Evolutionary conservation across 2,113 vertebrate species (phyloP).

Genomic region (Saccopteryx leptura): DNA sequence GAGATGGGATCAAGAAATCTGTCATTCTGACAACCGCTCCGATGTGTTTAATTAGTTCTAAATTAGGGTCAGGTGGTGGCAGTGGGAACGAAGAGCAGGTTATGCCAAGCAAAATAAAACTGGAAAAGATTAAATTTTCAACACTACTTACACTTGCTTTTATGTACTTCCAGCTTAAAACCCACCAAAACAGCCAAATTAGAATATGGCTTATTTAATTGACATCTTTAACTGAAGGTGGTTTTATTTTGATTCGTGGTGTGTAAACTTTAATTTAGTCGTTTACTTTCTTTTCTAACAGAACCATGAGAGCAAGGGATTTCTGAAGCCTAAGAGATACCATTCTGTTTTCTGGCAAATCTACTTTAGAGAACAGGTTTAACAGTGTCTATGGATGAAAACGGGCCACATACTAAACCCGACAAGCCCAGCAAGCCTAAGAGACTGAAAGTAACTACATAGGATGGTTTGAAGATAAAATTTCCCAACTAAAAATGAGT

Average conservation of each 20-base stretch:
- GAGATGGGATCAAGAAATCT: slow-evolving; percentile 59
- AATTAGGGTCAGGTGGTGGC: slow-evolving; percentile 70
- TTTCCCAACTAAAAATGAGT: neutral
- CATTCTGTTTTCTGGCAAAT: slow-evolving; percentile 12
- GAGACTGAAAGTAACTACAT: neutral
- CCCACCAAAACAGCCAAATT: slow-evolving; percentile 76
- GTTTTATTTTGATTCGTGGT: slow-evolving; percentile 72
- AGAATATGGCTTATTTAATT: slow-evolving; percentile 73
- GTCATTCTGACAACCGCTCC: slow-evolving; percentile 60
- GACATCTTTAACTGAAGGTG: slow-evolving; percentile 73
- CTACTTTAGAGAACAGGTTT: neutral
- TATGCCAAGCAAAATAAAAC: slow-evolving; percentile 74
- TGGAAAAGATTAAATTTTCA: slow-evolving; percentile 81
- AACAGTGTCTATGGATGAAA: neutral
- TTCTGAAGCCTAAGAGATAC: slow-evolving; percentile 5
- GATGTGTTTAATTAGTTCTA: slow-evolving; percentile 60
- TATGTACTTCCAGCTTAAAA: slow-evolving; percentile 77
- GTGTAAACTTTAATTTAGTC: slow-evolving; percentile 62
- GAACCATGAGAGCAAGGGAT: slow-evolving; percentile 6
- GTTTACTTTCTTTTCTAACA: slow-evolving; percentile 67
- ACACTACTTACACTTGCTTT: slow-evolving; percentile 78
- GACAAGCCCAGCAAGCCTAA: neutral
- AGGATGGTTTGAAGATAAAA: neutral
- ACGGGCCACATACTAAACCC: neutral
- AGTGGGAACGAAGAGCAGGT: slow-evolving; percentile 15